Percentiles rank a stretch among this genome's conserved stretches.
Evolutionary conservation across 2,888 invertebrate species (phyloP).

Genomic region (Euzetes globulus): DNA sequence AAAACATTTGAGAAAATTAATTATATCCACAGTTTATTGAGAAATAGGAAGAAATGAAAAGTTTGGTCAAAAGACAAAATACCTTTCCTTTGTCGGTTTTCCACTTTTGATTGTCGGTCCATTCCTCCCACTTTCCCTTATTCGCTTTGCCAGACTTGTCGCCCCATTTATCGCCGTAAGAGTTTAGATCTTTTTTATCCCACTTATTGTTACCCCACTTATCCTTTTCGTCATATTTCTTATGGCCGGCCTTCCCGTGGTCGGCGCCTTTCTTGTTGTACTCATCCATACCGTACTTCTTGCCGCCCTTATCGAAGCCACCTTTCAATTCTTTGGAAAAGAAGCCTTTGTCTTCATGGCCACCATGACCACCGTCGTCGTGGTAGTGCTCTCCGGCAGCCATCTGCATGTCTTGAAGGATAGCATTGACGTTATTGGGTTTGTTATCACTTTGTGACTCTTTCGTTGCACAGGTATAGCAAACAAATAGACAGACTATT

Average conservation of each 20-base stretch:
- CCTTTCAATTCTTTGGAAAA: not conserved
- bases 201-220: constrained; percentile 2
- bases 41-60: not conserved
- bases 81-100: constrained; percentile 10
- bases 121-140: not conserved
- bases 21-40: no score
- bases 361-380: not conserved
- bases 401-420: not conserved
- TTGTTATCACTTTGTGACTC: not conserved
- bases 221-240: not conserved
- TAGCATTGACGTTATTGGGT: not conserved
- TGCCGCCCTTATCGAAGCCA: not conserved
- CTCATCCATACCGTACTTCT: not conserved
- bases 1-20: no score
- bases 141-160: not conserved
- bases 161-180: not conserved
- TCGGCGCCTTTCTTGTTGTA: not conserved
- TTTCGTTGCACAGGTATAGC: not conserved
- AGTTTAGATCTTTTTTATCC: not conserved
- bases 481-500: not conserved
- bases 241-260: not conserved
- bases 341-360: not conserved
- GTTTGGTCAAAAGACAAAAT: not conserved
- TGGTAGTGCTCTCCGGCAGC: not conserved
- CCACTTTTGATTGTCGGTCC: not conserved